phyloP scores from a whole-genome alignment of 2,888 invertebrate species.

The Loripinus fragilis region DNA sequence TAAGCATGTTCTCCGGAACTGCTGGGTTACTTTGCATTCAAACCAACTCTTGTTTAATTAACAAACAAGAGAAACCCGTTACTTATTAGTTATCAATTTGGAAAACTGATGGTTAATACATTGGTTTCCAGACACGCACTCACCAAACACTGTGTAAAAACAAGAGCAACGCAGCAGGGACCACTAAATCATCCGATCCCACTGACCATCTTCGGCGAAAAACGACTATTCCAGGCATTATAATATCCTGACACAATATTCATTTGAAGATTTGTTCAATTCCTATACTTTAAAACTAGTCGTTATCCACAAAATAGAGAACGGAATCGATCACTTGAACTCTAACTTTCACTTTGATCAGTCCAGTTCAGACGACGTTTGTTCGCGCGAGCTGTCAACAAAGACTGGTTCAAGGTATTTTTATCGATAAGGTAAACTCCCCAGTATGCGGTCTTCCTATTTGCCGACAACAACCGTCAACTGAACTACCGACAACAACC shows the following conservation, averaged over 20 bases:
- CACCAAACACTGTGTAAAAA: constrained; percentile 91
- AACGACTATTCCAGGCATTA: constrained; percentile 93
- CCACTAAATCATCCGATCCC: constrained; percentile 94
- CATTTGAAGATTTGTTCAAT: not conserved
- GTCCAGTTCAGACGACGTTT: constrained; percentile 34
- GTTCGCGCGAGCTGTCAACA: constrained; percentile 44
- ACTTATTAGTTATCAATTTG: too few species aligned
- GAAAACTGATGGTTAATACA: too few species aligned
- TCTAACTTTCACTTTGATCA: constrained; percentile 18
- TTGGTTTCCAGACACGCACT: too few species aligned
- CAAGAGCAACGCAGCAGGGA: constrained; percentile 91
- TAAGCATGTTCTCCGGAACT: too few species aligned
- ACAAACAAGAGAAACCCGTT: too few species aligned
- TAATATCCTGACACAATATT: not conserved
- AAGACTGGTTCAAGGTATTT: constrained; percentile 48
- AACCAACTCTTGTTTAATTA: too few species aligned
- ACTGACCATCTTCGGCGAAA: constrained; percentile 94
- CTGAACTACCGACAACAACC: too few species aligned
- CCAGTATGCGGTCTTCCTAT: too few species aligned
- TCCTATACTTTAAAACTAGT: not conserved
- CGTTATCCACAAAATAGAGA: not conserved
- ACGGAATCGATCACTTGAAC: too few species aligned
- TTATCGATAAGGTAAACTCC: too few species aligned
- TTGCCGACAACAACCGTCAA: too few species aligned
- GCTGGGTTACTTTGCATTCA: too few species aligned